Base-by-base conservation (phyloP, 2,797 vertebrate genomes). In the Thamnophis elegans region DNA sequence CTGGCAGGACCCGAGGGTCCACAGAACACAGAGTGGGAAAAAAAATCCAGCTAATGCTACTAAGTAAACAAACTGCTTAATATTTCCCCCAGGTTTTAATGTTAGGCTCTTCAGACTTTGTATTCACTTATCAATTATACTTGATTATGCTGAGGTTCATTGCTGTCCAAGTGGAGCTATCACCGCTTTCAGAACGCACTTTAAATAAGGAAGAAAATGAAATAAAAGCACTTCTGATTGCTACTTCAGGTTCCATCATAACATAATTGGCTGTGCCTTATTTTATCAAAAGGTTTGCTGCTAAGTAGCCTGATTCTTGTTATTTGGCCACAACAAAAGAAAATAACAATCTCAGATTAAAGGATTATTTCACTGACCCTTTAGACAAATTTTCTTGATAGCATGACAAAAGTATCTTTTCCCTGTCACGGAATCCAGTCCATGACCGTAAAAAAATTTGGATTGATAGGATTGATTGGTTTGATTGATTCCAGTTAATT, bases 141-240 rank as follows among this genome's bases (percentile, higher is more conserved):
- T 26, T 56, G 73, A 90, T 87, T 90, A 73, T 47, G 53, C 5
- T 53, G 55, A 88, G 54, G 59, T 87, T 60, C 42, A 78, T 87
- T 36, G 89, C 54, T 65, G 16, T 87, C 12, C 1, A 51, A 90
- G 14, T 22, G 20, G 62, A 88, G 56, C 65, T 82, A 16, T 12
- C 22, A 18, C 56, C 56, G 90, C 36, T 87, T 90, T 59, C 42
- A 87, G 60, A 56, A 68, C 54, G 78, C 51, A 59, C 18, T 90
- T 88, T 86, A 93, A 56, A 88, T 88, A 60, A 90, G 42, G 28
- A 93, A 87, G 85, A 20, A 90, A 85, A 73, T 60, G 89, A 53
- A 54, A 78, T 88, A 88, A 88, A 90, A 82, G 28, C 55, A 51
- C 42, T 88, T 88, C 28, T 55, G 65, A 58, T 26, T 62, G 51